Conservation (phyloP, 2,797 vertebrate genomes). For the Myoxocephalus aenaeus region DNA sequence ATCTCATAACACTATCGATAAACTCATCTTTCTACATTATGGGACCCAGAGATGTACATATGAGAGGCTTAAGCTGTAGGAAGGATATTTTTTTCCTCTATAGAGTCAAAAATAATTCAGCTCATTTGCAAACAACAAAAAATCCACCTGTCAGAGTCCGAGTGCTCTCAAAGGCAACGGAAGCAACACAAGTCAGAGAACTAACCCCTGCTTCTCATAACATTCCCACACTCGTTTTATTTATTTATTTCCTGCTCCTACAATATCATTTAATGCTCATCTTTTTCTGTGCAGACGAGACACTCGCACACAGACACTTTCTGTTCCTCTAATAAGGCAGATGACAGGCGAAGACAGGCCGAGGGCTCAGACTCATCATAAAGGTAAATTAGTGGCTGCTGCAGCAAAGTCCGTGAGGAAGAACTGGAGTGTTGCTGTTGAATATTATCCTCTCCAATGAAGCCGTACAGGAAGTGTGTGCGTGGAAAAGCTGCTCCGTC, state of each 20-base stretch:
- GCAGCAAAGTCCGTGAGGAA: constrained; percentile 24
- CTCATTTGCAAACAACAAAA: constrained; percentile 2
- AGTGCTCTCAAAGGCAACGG: constrained; percentile 23
- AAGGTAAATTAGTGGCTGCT: constrained; percentile 49
- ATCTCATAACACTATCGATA: constrained; percentile 66
- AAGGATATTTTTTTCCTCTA: constrained; percentile 27
- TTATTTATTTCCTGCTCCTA: constrained; percentile 5
- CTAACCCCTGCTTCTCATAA: constrained; percentile 18
- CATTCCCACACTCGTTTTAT: constrained; percentile 8
- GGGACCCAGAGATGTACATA: constrained; percentile 42
- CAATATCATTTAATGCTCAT: constrained; percentile 33
- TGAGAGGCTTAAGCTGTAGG: constrained; percentile 27
- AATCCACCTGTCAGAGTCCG: constrained; percentile 4
- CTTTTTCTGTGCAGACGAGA: constrained; percentile 38
- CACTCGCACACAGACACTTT: constrained; percentile 19
- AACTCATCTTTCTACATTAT: constrained; percentile 51
- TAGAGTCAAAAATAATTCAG: constrained; percentile 12
- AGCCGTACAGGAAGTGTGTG: constrained; percentile 12
- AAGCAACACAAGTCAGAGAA: constrained; percentile 38
- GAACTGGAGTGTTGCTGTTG: constrained; percentile 20
- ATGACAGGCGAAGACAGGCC: constrained; percentile 38
- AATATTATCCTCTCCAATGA: constrained; percentile 2
- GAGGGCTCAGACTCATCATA: constrained; percentile 28
- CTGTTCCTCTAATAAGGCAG: constrained; percentile 60
- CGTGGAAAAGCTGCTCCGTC: constrained; percentile 19